Conservation (phyloP, 2,113 vertebrate genomes). For the Tychaedon coryphoeus region DNA sequence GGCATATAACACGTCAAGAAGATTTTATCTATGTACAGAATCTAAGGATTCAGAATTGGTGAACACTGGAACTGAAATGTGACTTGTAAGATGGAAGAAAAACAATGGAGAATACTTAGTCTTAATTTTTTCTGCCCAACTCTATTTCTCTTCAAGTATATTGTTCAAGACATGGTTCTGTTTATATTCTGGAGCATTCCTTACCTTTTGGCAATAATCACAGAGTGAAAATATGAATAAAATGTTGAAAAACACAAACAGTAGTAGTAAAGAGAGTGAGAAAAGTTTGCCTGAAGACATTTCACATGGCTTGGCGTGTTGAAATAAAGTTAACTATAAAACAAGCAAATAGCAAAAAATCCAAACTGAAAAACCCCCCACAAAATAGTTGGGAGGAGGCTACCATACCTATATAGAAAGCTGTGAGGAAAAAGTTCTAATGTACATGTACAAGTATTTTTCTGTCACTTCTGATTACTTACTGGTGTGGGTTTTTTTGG, state of each 20-base stretch:
- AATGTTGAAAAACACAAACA: neutral
- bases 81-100: neutral
- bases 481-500: neutral
- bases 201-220: neutral
- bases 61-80: neutral
- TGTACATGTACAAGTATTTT: neutral
- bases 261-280: neutral
- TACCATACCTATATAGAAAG: neutral
- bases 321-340: neutral
- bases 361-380: accelerated
- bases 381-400: neutral
- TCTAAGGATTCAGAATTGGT: neutral
- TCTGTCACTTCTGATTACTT: neutral
- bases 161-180: neutral
- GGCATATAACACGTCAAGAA: neutral
- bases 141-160: neutral
- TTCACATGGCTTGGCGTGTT: accelerated
- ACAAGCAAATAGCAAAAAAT: neutral
- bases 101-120: neutral
- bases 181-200: neutral
- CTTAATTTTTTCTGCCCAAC: neutral
- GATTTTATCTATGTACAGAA: neutral
- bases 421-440: neutral
- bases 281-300: neutral
- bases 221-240: neutral